Conservation (phyloP, 2,113 vertebrate species). For the Herpailurus yagouaroundi region DNA sequence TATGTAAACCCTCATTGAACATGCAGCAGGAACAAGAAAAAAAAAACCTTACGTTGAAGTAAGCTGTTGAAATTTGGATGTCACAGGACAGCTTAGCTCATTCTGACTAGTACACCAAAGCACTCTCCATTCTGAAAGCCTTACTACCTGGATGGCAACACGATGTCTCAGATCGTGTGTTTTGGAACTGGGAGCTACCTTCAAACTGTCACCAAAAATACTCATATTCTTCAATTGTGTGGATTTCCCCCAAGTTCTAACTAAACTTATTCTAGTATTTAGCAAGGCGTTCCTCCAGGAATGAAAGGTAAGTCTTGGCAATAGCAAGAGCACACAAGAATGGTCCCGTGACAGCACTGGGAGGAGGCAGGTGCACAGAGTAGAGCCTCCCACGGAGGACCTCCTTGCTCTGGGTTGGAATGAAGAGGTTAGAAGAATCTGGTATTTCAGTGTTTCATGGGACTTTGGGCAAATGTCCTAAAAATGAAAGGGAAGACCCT, state of each 20-base stretch:
- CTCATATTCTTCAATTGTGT: not conserved
- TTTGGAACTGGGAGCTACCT: not conserved
- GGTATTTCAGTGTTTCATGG: not conserved
- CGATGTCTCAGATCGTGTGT: not conserved
- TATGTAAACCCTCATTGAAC: not conserved
- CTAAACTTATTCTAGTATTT: not conserved
- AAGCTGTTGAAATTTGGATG: not conserved
- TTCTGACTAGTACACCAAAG: not conserved
- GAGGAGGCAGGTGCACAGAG: no score
- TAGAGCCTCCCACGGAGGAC: no score
- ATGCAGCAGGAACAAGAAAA: not conserved
- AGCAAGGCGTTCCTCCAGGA: not conserved
- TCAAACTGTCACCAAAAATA: not conserved
- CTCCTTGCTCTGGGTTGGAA: not conserved
- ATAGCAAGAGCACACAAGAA: not conserved
- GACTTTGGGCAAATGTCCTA: not conserved
- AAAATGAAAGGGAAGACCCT: not conserved
- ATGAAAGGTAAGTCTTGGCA: not conserved
- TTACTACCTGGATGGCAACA: not conserved
- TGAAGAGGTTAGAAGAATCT: not conserved
- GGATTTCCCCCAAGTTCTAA: not conserved
- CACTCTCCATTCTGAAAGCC: not conserved
- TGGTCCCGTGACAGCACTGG: no score
- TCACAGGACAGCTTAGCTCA: not conserved
- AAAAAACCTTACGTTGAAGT: not conserved